phyloP scores from a whole-genome alignment of 2,113 vertebrate species.

The Taxidea taxus region DNA sequence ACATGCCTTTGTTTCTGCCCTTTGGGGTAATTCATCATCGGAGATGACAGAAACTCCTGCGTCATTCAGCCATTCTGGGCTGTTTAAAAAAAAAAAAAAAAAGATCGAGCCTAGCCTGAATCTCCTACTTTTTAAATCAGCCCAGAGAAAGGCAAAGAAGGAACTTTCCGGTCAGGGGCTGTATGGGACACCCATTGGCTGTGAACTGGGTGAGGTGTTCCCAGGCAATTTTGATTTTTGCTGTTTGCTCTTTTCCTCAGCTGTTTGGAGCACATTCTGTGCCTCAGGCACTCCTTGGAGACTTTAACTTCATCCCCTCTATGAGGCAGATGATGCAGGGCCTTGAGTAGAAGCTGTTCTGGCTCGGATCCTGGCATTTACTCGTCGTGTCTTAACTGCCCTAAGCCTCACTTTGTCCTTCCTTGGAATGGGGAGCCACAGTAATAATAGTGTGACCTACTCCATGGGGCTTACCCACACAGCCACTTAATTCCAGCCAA shows the following conservation, averaged over 20 bases:
- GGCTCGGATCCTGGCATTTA: neutral
- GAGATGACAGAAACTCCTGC: neutral
- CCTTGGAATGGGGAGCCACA: neutral
- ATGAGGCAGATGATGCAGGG: rapidly evolving
- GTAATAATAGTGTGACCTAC: no score
- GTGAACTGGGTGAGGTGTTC: neutral
- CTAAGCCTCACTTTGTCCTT: neutral
- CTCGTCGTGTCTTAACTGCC: neutral
- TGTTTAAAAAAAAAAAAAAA: neutral
- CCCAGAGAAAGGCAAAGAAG: neutral
- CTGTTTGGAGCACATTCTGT: neutral
- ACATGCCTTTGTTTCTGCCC: neutral
- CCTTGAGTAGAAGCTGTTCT: neutral
- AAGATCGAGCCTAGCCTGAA: neutral
- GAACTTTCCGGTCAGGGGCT: no score
- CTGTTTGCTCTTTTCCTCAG: neutral
- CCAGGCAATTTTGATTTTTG: neutral
- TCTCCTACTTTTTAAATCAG: neutral
- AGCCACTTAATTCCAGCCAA: neutral
- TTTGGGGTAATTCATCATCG: neutral
- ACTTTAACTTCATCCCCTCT: neutral
- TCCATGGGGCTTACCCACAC: neutral
- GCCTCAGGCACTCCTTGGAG: rapidly evolving
- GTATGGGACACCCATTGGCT: neutral
- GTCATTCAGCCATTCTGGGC: neutral